Conservation (phyloP, 2,797 vertebrate species). For the Philypnodon macrostomus region DNA sequence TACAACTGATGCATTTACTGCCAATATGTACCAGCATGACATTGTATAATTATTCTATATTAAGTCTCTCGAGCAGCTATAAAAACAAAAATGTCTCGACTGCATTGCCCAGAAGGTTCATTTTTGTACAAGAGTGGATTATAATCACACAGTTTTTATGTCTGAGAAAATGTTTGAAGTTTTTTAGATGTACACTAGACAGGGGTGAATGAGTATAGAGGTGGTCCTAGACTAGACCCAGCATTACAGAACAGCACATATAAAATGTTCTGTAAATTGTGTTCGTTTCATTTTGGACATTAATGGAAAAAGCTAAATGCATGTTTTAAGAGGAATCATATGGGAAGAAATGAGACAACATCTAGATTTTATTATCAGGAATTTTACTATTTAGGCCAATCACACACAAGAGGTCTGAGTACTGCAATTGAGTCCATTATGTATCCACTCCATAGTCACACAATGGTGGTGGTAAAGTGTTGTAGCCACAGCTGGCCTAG, state of each 20-base stretch:
- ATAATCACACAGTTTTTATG: constrained; percentile 59
- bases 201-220: neutral
- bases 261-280: too few species aligned
- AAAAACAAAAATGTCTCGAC: constrained; percentile 65
- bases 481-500: too few species aligned
- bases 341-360: too few species aligned
- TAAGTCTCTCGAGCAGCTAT: constrained; percentile 66
- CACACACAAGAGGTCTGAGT: too few species aligned
- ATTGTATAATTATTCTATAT: constrained; percentile 82
- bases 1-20: constrained; percentile 67
- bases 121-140: constrained; percentile 48
- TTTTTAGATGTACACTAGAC: constrained; percentile 36
- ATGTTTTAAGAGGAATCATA: too few species aligned
- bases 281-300: too few species aligned
- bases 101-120: constrained; percentile 38
- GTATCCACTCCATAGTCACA: too few species aligned
- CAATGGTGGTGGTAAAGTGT: too few species aligned
- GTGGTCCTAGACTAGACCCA: constrained; percentile 3
- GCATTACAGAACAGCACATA: neutral
- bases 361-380: too few species aligned
- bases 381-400: too few species aligned
- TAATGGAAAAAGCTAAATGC: too few species aligned
- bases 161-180: constrained; percentile 36
- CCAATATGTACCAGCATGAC: constrained; percentile 63
- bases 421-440: too few species aligned